Percentiles rank a stretch among this genome's conserved stretches.
These are phyloP conservation scores for Ormyrus nitidulus DNA, from an alignment of 2,888 invertebrate genomes.

Conservation along the genomic window DNA sequence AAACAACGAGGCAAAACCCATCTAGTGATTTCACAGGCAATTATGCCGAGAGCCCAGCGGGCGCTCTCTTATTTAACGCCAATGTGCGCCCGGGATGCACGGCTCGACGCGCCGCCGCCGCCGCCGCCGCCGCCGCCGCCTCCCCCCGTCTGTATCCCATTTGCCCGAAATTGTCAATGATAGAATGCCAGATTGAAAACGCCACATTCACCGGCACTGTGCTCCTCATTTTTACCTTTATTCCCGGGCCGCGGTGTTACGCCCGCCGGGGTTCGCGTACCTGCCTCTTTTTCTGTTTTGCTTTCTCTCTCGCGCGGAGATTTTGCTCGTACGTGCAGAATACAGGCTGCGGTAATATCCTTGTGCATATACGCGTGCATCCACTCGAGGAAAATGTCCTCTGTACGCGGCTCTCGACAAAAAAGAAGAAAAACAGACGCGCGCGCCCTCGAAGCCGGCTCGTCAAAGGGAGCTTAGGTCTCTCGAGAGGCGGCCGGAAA, in stretches of 20 bases:
- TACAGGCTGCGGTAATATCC: too few species aligned
- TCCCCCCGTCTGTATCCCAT: conserved; percentile 71
- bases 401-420: too few species aligned
- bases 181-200: conserved; percentile 74
- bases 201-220: conserved; percentile 62
- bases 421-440: too few species aligned
- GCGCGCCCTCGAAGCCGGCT: too few species aligned
- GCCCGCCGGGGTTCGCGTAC: background rate
- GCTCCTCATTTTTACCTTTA: conserved; percentile 45
- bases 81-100: conserved; percentile 81
- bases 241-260: background rate
- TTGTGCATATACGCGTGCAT: too few species aligned
- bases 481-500: too few species aligned
- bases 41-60: conserved; percentile 64
- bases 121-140: conserved; percentile 62
- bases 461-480: too few species aligned
- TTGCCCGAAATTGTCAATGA: conserved; percentile 74
- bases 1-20: conserved; percentile 71
- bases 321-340: too few species aligned
- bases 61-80: conserved; percentile 81
- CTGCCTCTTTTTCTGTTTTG: too few species aligned
- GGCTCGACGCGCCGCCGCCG: conserved; percentile 78
- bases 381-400: too few species aligned
- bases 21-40: conserved; percentile 73
- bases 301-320: too few species aligned